These are phyloP conservation scores for Agrochola litura DNA, from an alignment of 2,888 invertebrate species.

Conservation along the genomic window DNA sequence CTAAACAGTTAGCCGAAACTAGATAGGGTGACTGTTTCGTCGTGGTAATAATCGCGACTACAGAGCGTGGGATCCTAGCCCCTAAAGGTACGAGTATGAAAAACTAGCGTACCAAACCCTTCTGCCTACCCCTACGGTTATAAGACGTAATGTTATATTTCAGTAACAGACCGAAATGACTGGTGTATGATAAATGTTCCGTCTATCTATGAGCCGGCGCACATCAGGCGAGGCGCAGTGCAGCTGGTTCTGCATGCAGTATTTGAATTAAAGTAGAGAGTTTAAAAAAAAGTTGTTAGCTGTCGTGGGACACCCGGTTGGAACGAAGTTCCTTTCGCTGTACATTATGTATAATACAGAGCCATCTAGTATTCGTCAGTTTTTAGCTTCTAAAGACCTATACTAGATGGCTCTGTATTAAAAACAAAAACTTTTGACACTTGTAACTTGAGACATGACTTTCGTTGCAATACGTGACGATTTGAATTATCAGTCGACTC, in stretches of 20 bases:
- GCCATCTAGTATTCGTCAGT: too few species aligned
- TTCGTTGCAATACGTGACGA: too few species aligned
- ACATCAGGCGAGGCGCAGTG: background rate
- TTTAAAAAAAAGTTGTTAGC: too few species aligned
- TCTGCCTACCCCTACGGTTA: background rate
- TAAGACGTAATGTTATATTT: background rate
- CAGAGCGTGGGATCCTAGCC: background rate
- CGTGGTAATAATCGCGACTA: background rate
- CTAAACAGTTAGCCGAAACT: background rate
- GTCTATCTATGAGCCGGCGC: background rate
- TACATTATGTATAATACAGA: too few species aligned
- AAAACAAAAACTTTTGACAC: too few species aligned
- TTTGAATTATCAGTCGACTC: too few species aligned
- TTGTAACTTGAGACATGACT: too few species aligned
- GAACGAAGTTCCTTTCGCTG: too few species aligned
- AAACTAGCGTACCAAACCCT: background rate
- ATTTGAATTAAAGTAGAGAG: background rate
- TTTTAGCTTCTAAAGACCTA: too few species aligned
- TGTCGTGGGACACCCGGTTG: too few species aligned
- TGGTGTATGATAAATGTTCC: background rate
- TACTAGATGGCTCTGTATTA: too few species aligned
- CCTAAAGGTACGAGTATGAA: background rate
- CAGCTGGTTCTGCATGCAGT: accelerated
- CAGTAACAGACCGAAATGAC: background rate
- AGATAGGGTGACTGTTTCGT: background rate